Conservation (phyloP, 2,797 vertebrate species). For the Hylomyscus alleni region DNA sequence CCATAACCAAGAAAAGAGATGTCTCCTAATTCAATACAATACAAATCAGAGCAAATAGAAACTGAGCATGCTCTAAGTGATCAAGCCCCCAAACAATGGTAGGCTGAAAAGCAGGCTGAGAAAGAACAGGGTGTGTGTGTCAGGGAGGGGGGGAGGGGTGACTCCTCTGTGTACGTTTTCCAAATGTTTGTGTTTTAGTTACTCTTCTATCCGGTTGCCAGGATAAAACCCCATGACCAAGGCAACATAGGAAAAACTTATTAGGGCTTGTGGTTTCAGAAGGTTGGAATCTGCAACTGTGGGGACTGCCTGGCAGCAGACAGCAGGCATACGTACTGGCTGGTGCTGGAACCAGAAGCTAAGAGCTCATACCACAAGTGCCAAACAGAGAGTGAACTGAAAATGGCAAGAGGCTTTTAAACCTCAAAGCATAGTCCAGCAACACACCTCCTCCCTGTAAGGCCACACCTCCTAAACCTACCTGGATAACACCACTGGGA, state of each 20-base stretch:
- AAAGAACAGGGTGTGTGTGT: background rate
- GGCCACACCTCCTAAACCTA: no score
- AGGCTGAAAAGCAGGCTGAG: background rate
- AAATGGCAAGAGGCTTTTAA: background rate
- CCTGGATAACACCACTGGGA: background rate
- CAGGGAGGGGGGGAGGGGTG: no score
- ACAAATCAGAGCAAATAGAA: background rate
- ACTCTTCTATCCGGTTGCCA: no score
- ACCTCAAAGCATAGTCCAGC: background rate
- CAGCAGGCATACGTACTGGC: background rate
- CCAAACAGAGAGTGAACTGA: background rate
- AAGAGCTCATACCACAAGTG: background rate
- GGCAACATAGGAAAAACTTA: background rate
- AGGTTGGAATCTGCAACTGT: background rate
- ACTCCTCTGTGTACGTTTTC: constrained; percentile 3
- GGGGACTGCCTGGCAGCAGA: no score
- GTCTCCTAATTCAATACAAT: background rate
- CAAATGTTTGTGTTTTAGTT: background rate
- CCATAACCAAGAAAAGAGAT: background rate
- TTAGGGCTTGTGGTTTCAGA: background rate
- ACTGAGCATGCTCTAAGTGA: background rate
- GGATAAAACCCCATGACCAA: background rate
- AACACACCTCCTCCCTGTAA: background rate
- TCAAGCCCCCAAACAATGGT: background rate
- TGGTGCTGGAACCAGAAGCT: background rate